These are phyloP conservation scores for Passer montanus DNA, from an alignment of 2,113 vertebrate species.

Conservation along the genomic window DNA sequence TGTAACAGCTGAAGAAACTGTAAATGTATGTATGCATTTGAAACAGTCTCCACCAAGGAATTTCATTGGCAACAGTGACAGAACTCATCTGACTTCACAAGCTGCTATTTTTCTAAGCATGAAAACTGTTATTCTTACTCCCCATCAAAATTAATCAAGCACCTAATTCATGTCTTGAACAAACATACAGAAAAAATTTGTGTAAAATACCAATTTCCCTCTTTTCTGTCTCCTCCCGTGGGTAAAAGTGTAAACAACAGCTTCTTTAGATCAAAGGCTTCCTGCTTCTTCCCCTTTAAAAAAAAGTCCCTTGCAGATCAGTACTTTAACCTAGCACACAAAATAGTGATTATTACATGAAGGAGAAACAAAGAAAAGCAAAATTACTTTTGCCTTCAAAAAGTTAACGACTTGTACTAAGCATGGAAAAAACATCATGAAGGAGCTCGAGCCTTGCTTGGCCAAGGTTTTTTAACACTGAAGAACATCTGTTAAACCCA, in stretches of 20 bases:
- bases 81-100: not conserved
- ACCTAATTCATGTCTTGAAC: not conserved
- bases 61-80: not conserved
- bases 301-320: not conserved
- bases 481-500: not conserved
- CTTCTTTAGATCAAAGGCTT: not conserved
- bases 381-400: not conserved
- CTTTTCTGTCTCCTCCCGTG: not conserved
- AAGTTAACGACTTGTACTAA: not conserved
- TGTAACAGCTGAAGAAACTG: not conserved
- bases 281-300: not conserved
- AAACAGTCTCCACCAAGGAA: not conserved
- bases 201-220: not conserved
- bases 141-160: not conserved
- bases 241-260: not conserved
- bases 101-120: not conserved
- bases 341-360: accelerated
- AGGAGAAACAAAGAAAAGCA: not conserved
- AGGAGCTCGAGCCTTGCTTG: not conserved
- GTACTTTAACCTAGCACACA: not conserved
- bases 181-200: not conserved
- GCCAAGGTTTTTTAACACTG: not conserved
- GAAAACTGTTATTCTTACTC: not conserved
- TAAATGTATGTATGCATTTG: not conserved
- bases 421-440: not conserved